Conservation (phyloP, 2,797 vertebrate species). For the Typhlichthys eigenmanni region DNA sequence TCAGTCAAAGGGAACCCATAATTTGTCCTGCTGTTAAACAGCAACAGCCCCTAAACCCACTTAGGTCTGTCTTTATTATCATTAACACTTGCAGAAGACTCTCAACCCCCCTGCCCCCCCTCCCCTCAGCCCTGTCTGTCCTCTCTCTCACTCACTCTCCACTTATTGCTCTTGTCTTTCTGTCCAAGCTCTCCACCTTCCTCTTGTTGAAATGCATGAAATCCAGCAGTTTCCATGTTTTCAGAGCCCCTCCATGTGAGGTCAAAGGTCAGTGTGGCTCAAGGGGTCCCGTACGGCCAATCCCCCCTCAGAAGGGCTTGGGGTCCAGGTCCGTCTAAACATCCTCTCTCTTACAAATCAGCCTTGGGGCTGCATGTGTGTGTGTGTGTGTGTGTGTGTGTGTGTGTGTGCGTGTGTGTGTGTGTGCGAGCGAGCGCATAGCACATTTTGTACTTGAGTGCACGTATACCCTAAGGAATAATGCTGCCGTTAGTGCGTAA, state of each 20-base stretch:
- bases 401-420: constrained; percentile 19
- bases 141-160: constrained; percentile 14
- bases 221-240: constrained; percentile 45
- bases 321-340: constrained; percentile 60
- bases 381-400: constrained; percentile 24
- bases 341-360: constrained; percentile 56
- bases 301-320: constrained; percentile 49
- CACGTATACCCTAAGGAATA: constrained; percentile 19
- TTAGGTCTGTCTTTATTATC: constrained; percentile 69
- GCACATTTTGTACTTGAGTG: too few relatives aligned
- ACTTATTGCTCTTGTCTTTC: constrained; percentile 20
- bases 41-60: constrained; percentile 62
- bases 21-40: constrained; percentile 73
- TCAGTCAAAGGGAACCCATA: constrained; percentile 55
- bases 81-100: constrained; percentile 63
- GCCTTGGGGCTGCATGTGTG: constrained; percentile 35
- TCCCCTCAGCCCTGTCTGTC: constrained; percentile 12
- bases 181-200: constrained; percentile 11
- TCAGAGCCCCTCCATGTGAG: constrained; percentile 55
- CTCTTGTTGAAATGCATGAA: constrained; percentile 35
- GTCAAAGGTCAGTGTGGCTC: constrained; percentile 58
- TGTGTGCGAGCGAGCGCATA: constrained; percentile 1
- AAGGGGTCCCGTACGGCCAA: constrained; percentile 30
- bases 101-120: constrained; percentile 53
- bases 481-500: constrained; percentile 2